A percentile compares a stretch with the other conserved stretches of the same genome.
These are phyloP conservation scores for Enteromius fasciolatus DNA, from an alignment of 2,797 vertebrate species.

Conservation along the genomic window DNA sequence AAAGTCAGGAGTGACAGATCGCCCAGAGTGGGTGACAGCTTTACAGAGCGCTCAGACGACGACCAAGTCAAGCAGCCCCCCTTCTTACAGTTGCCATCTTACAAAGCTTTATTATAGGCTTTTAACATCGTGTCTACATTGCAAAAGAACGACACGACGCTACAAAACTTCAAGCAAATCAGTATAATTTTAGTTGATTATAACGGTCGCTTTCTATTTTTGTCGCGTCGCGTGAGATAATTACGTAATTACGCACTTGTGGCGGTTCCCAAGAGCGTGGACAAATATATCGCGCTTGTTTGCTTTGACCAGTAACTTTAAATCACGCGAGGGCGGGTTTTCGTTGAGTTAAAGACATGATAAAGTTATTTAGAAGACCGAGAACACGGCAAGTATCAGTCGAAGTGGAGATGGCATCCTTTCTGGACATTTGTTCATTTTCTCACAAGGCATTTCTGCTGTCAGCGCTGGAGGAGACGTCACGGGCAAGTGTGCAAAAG, in stretches of 20 bases:
- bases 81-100: conserved; percentile 30
- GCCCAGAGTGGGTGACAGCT: conserved; percentile 59
- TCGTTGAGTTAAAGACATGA: conserved; percentile 33
- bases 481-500: conserved; percentile 19
- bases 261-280: not conserved
- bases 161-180: not conserved
- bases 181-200: not conserved
- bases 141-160: not conserved
- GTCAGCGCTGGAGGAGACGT: conserved; percentile 50
- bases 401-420: conserved; percentile 41
- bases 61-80: conserved; percentile 34
- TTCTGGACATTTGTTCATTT: conserved; percentile 9
- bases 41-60: conserved; percentile 24
- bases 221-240: conserved; percentile 12
- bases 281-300: not conserved
- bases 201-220: conserved; percentile 8
- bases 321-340: not conserved
- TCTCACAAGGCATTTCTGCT: conserved; percentile 4
- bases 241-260: conserved; percentile 51
- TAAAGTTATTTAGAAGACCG: conserved; percentile 63
- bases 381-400: conserved; percentile 71
- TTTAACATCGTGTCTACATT: not conserved
- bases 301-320: not conserved
- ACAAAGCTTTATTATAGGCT: conserved; percentile 32
- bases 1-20: conserved; percentile 62